Evolutionary conservation across 2,888 invertebrate genomes (phyloP), one percentile per base, ranked within the genome.

Genomic region (Sisyra terminalis): DNA sequence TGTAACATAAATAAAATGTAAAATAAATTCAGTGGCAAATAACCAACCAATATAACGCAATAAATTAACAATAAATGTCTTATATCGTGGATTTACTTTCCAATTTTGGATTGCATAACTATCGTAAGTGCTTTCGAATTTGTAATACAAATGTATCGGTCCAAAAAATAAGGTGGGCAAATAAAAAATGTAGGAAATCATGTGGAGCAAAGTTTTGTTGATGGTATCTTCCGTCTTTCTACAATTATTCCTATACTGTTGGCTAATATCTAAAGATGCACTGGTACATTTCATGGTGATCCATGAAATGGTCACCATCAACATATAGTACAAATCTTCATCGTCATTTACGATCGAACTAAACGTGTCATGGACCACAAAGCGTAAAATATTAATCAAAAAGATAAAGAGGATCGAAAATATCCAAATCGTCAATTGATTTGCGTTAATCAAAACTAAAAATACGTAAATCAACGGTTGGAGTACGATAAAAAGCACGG

Each of bases 1-100:
- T 59, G 78, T 78, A 49, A 86, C 78, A 57, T 90, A 92, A 40
- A 92, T 60, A 56, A 71, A 89, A 63, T 93, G 90, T 35, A 87
- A 66, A 1, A 71, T 59, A 40, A 82, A 57, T 52, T 90, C 81
- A 47, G 78, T 70, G 45, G 85, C 61, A 14, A 75, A 54, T 45
- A 77, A 67, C 77, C 87, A 89, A 49, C 77, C 67, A 7, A 67
- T 47, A 45, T 75, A 76, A 49, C 83, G 65, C 2, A 61, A 37
- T 46, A 81, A 55, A 51, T 71, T 65, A 46, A 52, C 50, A 1
- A 62, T 32, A 48, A 75, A 65, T 51, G 51, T 57, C 50, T 54
- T 59, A 17, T 70, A 46, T 56, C 69, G 64, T 36, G 46, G 40
- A 8, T 24, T 40, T 6, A 57, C 49, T 42, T 45, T 46, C 11